These are phyloP conservation scores for Ophion ventricosus DNA, from an alignment of 2,888 invertebrate species.

Conservation along the genomic window DNA sequence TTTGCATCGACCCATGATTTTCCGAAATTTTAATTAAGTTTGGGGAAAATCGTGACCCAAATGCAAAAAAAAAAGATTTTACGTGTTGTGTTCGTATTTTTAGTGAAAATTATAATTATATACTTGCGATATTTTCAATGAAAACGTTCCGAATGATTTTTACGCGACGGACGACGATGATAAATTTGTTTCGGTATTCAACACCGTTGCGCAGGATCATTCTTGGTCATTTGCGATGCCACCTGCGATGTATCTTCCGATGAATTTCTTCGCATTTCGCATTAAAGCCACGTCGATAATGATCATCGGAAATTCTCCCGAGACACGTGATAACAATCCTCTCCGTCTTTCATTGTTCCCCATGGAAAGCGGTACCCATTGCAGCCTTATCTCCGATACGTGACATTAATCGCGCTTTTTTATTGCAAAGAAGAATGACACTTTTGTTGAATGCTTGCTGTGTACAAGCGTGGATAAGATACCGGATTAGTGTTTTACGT, in stretches of 20 bases:
- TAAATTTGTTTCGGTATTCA: background rate
- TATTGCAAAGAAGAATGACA: constrained; percentile 5
- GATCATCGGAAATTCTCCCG: constrained; percentile 44
- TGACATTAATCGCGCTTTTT: constrained; percentile 17
- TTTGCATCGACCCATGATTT: no score
- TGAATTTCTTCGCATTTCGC: constrained; percentile 30
- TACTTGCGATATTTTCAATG: no score
- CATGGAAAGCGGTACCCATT: background rate
- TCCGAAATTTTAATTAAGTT: no score
- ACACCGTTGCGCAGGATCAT: background rate
- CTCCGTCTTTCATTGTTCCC: constrained; percentile 46
- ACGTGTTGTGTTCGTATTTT: no score
- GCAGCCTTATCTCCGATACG: background rate
- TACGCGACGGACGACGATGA: no score
- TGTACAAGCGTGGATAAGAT: background rate
- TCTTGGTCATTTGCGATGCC: background rate
- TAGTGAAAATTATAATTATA: no score
- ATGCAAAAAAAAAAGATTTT: no score
- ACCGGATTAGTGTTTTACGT: background rate
- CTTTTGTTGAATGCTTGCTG: background rate
- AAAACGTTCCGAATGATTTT: background rate
- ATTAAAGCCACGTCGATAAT: constrained; percentile 23
- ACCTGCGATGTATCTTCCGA: constrained; percentile 20
- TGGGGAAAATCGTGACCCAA: no score
- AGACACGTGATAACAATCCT: constrained; percentile 23